Evolutionary conservation across 2,797 vertebrate genomes (phyloP), one percentile per base, ranked within the genome.

Genomic region (Champsocephalus esox): DNA sequence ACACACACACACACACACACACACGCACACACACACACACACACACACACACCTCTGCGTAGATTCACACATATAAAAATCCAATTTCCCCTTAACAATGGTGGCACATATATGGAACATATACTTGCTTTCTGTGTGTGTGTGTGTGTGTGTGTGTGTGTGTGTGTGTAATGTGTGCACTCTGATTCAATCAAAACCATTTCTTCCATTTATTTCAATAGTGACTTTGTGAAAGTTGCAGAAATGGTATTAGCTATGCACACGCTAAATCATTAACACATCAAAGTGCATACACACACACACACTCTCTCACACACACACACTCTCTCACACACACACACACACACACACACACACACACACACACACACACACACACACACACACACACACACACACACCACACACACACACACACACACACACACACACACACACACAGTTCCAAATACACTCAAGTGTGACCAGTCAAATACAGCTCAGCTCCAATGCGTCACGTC

Each of bases 41-140:
- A 75, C 82, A 75, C 83, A 79, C 34, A 60, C 79, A 75, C 82
- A 80, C 46, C 45, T 75, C 46, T 28, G 54, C 17, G 3, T 51
- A 75, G 62, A 70, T 51, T 62, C 66, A 71, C 46, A 80, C 16
- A 80, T 32, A 59, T 19, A 9, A 61, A 61, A 83, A 84, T 88
- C 75, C 55, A 84, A 88, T 90, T 91, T 80, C 61, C 83, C 45
- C 75, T 64, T 68, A 83, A 90, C 85, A 87, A 88, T 81, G 69
- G 79, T 69, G 65, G 69, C 70, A 71, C 45, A 50, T 61, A 73
- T 75, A 91, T 71, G 68, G 84, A 86, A 84, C 79, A 86, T 21
- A 21, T 21, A 21, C 21, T 68, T 28, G 3, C 24, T 24, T 24
- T 24, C 24, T 59, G 21, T 60, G 45, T 38, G 1, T 63, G 9